Evolutionary conservation across 2,113 vertebrate genomes (phyloP).

Genomic region (Zosterops japonicus): DNA sequence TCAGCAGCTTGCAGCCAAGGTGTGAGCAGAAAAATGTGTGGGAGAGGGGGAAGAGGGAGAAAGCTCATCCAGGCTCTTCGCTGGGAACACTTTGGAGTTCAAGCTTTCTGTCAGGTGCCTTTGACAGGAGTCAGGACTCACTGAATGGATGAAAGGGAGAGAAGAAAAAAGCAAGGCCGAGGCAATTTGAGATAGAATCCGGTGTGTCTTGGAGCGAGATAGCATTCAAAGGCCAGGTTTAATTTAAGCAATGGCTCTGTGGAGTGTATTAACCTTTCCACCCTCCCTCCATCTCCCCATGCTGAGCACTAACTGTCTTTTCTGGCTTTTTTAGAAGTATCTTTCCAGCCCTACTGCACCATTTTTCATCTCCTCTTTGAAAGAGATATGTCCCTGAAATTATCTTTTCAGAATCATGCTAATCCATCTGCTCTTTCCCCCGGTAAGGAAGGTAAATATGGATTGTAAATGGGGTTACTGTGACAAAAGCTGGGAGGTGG

Average conservation of each 20-base stretch:
- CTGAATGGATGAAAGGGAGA: background rate
- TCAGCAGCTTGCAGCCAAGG: background rate
- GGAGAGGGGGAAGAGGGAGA: background rate
- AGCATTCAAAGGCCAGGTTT: conserved; percentile 55
- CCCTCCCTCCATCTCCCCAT: background rate
- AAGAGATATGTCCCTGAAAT: background rate
- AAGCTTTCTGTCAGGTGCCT: conserved; percentile 9
- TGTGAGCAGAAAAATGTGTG: background rate
- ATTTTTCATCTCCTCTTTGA: background rate
- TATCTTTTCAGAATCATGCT: background rate
- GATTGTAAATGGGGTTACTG: background rate
- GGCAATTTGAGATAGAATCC: conserved; percentile 38
- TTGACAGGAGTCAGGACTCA: background rate
- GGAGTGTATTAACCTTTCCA: conserved; percentile 32
- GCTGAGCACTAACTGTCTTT: conserved; percentile 38
- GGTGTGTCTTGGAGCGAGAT: conserved; percentile 9
- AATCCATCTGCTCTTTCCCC: background rate
- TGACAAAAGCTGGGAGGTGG: background rate
- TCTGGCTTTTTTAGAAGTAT: conserved; percentile 25
- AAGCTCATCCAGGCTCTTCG: background rate
- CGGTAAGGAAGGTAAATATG: background rate
- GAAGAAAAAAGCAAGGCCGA: background rate
- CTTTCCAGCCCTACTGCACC: background rate
- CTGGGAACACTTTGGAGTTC: background rate
- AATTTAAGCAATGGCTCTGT: conserved; percentile 62